Percentiles rank a stretch among this genome's conserved stretches.
Evolutionary conservation across 2,113 vertebrate genomes (phyloP).

Genomic region (Cyphomyrus plagiostoma): DNA sequence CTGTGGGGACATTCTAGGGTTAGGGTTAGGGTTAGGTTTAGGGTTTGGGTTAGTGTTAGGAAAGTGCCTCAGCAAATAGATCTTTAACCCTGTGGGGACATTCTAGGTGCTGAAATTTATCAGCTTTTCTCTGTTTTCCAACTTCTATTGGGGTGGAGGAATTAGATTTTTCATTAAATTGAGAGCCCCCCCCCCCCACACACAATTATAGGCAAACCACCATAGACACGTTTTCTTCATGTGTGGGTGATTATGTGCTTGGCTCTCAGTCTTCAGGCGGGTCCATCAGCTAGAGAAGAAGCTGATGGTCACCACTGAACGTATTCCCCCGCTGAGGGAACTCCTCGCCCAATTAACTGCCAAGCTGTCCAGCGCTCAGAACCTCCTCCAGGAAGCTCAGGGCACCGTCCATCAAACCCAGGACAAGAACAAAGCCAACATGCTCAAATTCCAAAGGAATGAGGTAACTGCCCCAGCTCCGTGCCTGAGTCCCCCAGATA

Average conservation of each 20-base stretch:
- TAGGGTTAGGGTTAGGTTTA: neutral
- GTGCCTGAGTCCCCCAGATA: neutral
- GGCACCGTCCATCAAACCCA: conserved; percentile 53
- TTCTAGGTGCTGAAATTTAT: neutral
- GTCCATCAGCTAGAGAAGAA: conserved; percentile 72
- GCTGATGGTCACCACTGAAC: conserved; percentile 64
- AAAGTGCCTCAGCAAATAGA: neutral
- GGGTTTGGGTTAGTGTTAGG: neutral
- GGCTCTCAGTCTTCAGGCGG: conserved; percentile 57
- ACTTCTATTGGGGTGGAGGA: neutral
- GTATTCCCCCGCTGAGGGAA: conserved; percentile 66
- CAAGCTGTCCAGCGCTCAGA: conserved; percentile 66
- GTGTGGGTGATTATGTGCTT: conserved; percentile 24
- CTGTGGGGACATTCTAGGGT: neutral
- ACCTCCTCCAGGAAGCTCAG: conserved; percentile 62
- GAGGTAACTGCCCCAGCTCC: conserved; percentile 61
- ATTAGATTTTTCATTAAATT: neutral
- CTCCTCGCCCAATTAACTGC: conserved; percentile 61
- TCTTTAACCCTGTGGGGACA: neutral
- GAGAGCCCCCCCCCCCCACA: neutral
- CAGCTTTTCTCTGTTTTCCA: neutral
- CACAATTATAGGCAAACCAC: neutral
- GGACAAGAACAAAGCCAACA: conserved; percentile 64
- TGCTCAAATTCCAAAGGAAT: conserved; percentile 59
- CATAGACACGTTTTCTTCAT: neutral